Evolutionary conservation across 2,797 vertebrate species (phyloP).

Genomic region (Anguilla marmorata): DNA sequence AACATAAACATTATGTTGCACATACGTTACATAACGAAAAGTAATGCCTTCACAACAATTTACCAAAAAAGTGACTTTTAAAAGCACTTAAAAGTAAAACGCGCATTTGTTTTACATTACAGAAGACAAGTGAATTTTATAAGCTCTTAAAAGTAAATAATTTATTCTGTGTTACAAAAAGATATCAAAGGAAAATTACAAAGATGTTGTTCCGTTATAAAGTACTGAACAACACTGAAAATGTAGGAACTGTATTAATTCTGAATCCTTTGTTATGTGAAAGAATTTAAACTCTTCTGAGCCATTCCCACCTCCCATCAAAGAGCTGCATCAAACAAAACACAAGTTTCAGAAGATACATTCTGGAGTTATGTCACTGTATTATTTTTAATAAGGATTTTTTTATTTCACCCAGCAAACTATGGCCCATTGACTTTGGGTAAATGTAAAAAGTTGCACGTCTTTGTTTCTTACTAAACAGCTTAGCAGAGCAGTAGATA

Average conservation of each 20-base stretch:
- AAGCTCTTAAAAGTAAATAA: background rate
- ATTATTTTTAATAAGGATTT: background rate
- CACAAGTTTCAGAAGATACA: background rate
- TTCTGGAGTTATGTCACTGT: background rate
- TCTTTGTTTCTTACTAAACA: background rate
- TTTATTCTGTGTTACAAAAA: background rate
- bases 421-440: background rate
- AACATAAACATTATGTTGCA: background rate
- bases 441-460: background rate
- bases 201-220: background rate
- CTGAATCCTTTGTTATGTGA: background rate
- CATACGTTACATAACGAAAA: background rate
- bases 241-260: background rate
- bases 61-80: background rate
- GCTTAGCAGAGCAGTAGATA: background rate
- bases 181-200: background rate
- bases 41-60: background rate
- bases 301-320: background rate
- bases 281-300: background rate
- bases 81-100: background rate
- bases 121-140: background rate
- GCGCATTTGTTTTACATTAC: background rate
- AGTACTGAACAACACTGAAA: background rate
- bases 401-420: background rate
- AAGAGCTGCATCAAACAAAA: background rate